Base-by-base conservation (phyloP, 2,797 vertebrate species). In the Melanotaenia nigrans region DNA sequence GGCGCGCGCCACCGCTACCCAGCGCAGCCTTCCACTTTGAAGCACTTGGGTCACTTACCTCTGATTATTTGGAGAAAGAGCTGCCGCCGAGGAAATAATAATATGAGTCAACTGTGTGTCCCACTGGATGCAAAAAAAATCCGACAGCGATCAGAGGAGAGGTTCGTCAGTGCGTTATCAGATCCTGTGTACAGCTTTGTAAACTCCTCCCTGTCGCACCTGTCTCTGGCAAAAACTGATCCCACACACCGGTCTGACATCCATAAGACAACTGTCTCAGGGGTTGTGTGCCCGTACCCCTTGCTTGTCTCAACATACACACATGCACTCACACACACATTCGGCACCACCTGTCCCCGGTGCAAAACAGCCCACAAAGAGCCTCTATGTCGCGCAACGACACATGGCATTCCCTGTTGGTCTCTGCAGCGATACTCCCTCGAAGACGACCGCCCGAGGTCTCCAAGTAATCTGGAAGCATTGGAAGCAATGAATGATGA, bases 171-270 rank as follows among this genome's bases (percentile, higher is more conserved):
- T 65, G 86, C 81, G 82, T 75, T 59, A 59, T 72, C 80, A 73
- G 82, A 88, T 90, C 87, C 85, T 28, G 86, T 56, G 83, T 9
- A 5, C 82, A 71, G 78, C 81, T 88, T 85, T 81, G 90, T 49
- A 81, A 93, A 93, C 92, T 92, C 91, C 89, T 89, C 90, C 88
- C 84, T 76, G 85, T 91, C 93, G 94, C 95, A 95, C 95, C 94
- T 95, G 95, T 95, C 94, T 92, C 87, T 87, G 89, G 78, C 68
- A 85, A 90, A 87, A 89, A 86, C 90, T 84, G 91, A 85, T 88
- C 88, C 91, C 75, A 82, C 61, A 40, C 88, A 89, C 86, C 87
- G 87, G 87, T 81, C 89, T 94, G 92, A 94, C 93, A 94, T 94
- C 93, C 85, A 91, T 66, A 85, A 90, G 89, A 93, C 94, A 95